Evolutionary conservation across 2,797 vertebrate genomes (phyloP).

Genomic region (Graptemys geographica): DNA sequence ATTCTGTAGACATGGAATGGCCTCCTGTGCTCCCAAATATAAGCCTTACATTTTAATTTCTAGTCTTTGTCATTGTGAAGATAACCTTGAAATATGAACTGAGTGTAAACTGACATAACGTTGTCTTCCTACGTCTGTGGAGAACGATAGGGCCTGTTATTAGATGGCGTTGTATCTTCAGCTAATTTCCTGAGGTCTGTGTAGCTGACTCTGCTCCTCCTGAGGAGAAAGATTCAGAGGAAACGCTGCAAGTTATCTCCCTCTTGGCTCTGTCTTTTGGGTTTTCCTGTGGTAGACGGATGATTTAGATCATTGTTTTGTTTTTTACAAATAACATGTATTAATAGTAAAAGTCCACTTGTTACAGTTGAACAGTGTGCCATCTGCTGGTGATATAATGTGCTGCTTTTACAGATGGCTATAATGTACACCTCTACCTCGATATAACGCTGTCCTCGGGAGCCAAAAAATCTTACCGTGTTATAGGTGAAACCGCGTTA

Average conservation of each 20-base stretch:
- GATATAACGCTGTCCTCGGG: no score
- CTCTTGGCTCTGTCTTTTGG: neutral
- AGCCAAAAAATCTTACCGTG: no score
- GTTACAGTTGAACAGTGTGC: neutral
- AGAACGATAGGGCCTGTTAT: neutral
- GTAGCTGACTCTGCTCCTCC: neutral
- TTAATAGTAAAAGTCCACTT: neutral
- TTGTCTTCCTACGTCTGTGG: neutral
- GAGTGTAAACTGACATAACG: neutral
- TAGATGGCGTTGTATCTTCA: neutral
- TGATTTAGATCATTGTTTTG: neutral
- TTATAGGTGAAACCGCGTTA: no score
- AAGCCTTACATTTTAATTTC: neutral
- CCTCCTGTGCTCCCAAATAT: neutral
- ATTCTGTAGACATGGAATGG: neutral
- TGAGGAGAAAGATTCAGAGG: fast-evolving
- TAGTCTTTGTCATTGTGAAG: neutral
- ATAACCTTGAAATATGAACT: neutral
- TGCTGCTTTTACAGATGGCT: neutral
- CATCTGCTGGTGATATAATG: constrained; percentile 53
- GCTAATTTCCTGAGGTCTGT: neutral
- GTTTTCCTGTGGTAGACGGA: neutral
- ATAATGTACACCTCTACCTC: neutral
- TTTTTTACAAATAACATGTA: fast-evolving
- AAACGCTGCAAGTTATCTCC: neutral